These are phyloP conservation scores for Toxotes jaculatrix DNA, from an alignment of 2,113 vertebrate species.

Conservation along the genomic window DNA sequence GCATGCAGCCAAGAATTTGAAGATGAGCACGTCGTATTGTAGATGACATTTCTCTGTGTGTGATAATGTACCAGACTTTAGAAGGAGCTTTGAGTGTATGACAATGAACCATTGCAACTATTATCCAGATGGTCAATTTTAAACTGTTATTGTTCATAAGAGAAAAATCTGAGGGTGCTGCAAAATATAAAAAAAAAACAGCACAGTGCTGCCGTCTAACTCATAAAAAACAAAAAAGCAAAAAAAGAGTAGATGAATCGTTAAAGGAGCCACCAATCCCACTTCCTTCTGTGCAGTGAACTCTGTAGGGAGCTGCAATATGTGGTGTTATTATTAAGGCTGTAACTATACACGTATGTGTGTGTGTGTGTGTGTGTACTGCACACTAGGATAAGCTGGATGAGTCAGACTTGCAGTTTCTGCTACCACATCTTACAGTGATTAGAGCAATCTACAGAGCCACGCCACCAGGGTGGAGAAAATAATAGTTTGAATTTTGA, in stretches of 20 bases:
- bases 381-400: constrained; percentile 10
- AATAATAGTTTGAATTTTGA: neutral
- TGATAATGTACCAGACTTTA: constrained; percentile 52
- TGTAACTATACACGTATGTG: constrained; percentile 36
- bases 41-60: constrained; percentile 56
- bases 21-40: constrained; percentile 16
- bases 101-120: constrained; percentile 20
- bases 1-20: constrained; percentile 25
- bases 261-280: constrained; percentile 43
- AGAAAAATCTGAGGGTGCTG: neutral
- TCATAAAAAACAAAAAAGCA: constrained; percentile 21
- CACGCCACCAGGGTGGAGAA: neutral
- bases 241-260: constrained; percentile 29
- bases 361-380: constrained; percentile 4
- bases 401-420: constrained; percentile 38
- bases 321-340: constrained; percentile 52
- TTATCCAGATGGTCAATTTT: constrained; percentile 17
- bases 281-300: constrained; percentile 39
- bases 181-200: constrained; percentile 47
- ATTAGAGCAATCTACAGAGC: constrained; percentile 1
- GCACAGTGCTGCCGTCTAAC: neutral
- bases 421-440: constrained; percentile 10
- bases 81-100: neutral
- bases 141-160: constrained; percentile 14
- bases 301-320: constrained; percentile 50